These are phyloP conservation scores for Hydrophis major DNA, from an alignment of 2,797 vertebrate species.

Conservation along the genomic window DNA sequence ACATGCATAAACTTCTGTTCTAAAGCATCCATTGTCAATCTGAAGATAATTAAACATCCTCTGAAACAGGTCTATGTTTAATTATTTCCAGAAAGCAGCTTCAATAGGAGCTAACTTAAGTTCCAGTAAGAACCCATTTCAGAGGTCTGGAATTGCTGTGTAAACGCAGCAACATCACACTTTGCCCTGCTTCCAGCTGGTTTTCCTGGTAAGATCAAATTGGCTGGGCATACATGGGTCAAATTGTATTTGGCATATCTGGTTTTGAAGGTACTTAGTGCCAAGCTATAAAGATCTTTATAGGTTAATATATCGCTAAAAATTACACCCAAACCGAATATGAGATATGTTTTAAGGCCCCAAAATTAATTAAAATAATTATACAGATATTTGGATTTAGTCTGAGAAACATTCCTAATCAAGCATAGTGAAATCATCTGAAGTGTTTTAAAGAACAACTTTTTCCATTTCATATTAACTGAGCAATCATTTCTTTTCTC, in stretches of 20 bases:
- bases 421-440: background rate
- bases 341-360: background rate
- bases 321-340: background rate
- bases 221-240: background rate
- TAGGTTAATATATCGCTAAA: background rate
- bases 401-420: background rate
- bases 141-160: background rate
- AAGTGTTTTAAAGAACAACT: background rate
- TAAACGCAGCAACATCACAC: background rate
- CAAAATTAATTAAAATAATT: background rate
- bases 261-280: background rate
- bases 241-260: background rate
- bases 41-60: background rate
- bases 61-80: background rate
- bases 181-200: background rate
- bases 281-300: background rate
- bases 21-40: background rate
- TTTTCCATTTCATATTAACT: background rate
- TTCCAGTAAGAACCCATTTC: background rate
- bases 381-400: background rate
- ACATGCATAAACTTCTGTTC: background rate
- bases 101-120: background rate
- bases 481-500: background rate
- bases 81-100: background rate
- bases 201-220: background rate